Percentiles rank a stretch among this genome's conserved stretches.
phyloP scores from a whole-genome alignment of 2,797 vertebrate species.

The Chelon labrosus region DNA sequence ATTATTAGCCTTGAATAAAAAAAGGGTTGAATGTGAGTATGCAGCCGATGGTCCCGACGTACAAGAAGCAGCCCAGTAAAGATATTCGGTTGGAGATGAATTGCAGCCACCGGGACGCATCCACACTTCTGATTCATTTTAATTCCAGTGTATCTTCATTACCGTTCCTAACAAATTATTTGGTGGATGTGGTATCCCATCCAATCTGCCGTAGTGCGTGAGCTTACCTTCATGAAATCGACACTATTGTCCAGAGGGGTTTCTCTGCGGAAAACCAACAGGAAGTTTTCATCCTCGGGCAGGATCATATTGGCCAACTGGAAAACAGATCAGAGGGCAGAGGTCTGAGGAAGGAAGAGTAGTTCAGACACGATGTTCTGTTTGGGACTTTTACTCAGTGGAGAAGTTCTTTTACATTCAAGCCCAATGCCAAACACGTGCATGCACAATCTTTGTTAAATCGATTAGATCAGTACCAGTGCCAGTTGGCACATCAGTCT shows the following conservation, averaged over 20 bases:
- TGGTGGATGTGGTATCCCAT: neutral
- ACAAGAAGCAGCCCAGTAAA: no score
- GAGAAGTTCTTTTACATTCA: no score
- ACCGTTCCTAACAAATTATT: neutral
- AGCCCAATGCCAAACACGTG: no score
- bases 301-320: conserved; percentile 94
- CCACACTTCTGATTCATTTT: neutral
- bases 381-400: neutral
- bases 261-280: conserved; percentile 94
- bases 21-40: neutral
- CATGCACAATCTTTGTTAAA: no score
- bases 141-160: neutral
- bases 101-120: no score
- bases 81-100: no score
- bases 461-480: no score
- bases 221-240: conserved; percentile 94
- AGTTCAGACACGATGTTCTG: neutral
- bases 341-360: neutral
- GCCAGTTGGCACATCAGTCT: no score
- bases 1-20: neutral
- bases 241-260: conserved; percentile 94
- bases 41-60: no score
- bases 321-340: conserved; percentile 27
- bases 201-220: neutral
- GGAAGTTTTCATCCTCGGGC: conserved; percentile 94